Base-by-base conservation (phyloP, 2,888 invertebrate genomes). In the Brachylomia viminalis region DNA sequence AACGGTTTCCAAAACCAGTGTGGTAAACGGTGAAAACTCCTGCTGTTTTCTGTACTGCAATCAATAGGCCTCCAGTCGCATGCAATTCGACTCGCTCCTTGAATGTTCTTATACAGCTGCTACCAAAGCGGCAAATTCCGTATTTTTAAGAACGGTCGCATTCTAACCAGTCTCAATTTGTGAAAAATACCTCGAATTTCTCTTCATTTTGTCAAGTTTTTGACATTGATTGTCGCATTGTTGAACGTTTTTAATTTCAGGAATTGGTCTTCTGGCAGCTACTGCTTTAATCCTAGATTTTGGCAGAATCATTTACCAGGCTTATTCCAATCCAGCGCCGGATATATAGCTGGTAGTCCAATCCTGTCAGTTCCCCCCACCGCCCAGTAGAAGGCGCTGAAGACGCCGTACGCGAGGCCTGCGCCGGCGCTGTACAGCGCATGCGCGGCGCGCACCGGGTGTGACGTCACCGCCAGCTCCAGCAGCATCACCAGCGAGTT, bases 401-500 rank as follows among this genome's bases (percentile, higher is more conserved):
- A 97, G 10, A 96, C 87, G 0, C 96, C 96, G 87, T 97, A 97
- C 13, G 95, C 90, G 27, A 97, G 87, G 0, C 97, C 97, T 69
- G 98, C 97, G 27, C 96, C 91, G 0, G 97, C 95, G 58, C 97
- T 97, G 94, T 97, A 97, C 91, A 98, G 96, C 58, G 97, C 97
- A 87, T 97, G 97, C 47, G 97, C 95, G 59, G 98, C 93, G 47
- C 97, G 97, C 67, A 98, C 94, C 0, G 98, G 98, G 91, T 98
- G 98, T 54, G 97, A 97, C 15, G 98, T 98, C 70, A 98, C 94
- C 74, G 97, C 96, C 65, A 98, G 92, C 93, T 99, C 98, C 8
- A 97, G 82, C 58, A 98, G 91, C 97, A 98, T 98, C 82, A 98
- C 94, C 17, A 98, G 87, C 0, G 98, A 98, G 94, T 98, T 98